A percentile compares a stretch with the other conserved stretches of the same genome.
phyloP scores from a whole-genome alignment of 2,113 vertebrate genomes.

The Alligator sinensis region DNA sequence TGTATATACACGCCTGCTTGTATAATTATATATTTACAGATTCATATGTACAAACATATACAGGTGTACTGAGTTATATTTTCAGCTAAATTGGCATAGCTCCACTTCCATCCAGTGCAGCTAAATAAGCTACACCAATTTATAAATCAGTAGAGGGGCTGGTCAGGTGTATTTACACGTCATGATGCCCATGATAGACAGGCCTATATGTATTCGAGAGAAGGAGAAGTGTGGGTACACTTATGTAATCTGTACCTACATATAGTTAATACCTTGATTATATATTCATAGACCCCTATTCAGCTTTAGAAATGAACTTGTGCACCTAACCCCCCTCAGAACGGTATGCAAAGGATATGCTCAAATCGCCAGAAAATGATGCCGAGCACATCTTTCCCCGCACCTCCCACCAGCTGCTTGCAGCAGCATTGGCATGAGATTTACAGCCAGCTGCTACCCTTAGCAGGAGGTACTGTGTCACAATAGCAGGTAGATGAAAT shows the following conservation, averaged over 20 bases:
- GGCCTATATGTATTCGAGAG: too few species aligned
- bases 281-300: not conserved
- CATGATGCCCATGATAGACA: too few species aligned
- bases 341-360: constrained; percentile 53
- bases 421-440: constrained; percentile 65
- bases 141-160: too few species aligned
- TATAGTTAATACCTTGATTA: too few species aligned
- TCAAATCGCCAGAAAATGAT: constrained; percentile 58
- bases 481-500: constrained; percentile 51
- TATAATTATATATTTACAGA: not conserved
- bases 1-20: rapidly evolving
- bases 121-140: too few species aligned
- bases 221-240: too few species aligned
- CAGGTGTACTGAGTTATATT: not conserved
- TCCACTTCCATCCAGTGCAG: too few species aligned
- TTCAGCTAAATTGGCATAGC: too few species aligned
- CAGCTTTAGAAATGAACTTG: not conserved
- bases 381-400: constrained; percentile 82
- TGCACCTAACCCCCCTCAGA: not conserved
- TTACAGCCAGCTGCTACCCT: constrained; percentile 78
- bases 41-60: not conserved
- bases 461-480: constrained; percentile 60
- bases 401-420: constrained; percentile 71
- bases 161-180: too few species aligned
- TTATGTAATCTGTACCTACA: too few species aligned